phyloP scores from a whole-genome alignment of 2,888 invertebrate species.

The Caenorhabditis japonica region DNA sequence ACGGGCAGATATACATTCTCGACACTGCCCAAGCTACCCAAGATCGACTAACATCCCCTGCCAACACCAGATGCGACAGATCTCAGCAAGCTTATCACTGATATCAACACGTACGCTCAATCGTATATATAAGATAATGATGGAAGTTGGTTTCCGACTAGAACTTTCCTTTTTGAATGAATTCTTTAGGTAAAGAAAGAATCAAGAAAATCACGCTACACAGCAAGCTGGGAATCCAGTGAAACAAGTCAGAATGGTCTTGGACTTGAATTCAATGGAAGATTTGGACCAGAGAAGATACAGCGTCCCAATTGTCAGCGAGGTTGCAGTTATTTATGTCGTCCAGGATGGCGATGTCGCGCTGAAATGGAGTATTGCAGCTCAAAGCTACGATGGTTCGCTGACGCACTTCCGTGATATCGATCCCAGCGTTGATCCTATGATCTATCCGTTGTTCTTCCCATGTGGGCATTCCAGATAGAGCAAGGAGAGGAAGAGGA shows the following conservation, averaged over 20 bases:
- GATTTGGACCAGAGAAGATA: constrained; percentile 44
- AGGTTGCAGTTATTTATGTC: constrained; percentile 64
- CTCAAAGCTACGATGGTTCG: constrained; percentile 64
- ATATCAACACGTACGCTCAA: constrained; percentile 21
- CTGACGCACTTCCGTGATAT: constrained; percentile 75
- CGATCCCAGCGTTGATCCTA: constrained; percentile 75
- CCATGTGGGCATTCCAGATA: constrained; percentile 64
- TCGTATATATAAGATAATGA: constrained; percentile 32
- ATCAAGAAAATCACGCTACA: too few relatives aligned
- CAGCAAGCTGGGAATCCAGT: too few relatives aligned
- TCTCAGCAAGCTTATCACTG: constrained; percentile 16
- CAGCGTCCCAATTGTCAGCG: constrained; percentile 54
- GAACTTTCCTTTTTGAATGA: not conserved
- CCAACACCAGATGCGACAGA: constrained; percentile 36
- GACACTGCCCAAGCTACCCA: constrained; percentile 39
- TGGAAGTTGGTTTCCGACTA: not conserved
- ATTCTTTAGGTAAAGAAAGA: constrained; percentile 12
- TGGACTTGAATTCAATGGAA: constrained; percentile 17
- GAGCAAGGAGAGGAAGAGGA: not conserved
- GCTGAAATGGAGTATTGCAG: constrained; percentile 72
- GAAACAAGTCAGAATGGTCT: constrained; percentile 27
- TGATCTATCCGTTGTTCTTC: constrained; percentile 78
- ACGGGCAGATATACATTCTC: constrained; percentile 16
- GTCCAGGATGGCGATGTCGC: constrained; percentile 45
- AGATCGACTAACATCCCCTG: constrained; percentile 8